phyloP scores from a whole-genome alignment of 2,888 invertebrate species.

The Drosophila borealis region DNA sequence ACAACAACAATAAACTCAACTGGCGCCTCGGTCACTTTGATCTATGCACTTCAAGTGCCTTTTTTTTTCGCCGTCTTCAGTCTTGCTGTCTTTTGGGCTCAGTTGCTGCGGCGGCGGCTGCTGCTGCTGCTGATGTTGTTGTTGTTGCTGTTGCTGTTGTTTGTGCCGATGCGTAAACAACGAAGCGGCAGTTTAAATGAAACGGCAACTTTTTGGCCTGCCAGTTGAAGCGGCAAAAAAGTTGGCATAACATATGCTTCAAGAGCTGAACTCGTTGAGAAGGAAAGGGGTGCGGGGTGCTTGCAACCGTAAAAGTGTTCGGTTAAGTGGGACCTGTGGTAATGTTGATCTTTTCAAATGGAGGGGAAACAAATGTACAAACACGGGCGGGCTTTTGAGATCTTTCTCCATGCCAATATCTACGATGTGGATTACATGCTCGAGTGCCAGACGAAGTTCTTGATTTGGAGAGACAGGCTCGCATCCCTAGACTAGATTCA shows the following conservation, averaged over 20 bases:
- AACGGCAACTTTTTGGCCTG: conserved; percentile 72
- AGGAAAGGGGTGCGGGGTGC: not conserved
- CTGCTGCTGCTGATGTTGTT: conserved; percentile 37
- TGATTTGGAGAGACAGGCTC: too few species aligned
- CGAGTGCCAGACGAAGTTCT: not conserved
- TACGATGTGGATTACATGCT: conserved; percentile 1
- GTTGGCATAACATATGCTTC: conserved; percentile 63
- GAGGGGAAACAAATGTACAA: conserved; percentile 3
- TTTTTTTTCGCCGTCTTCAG: conserved; percentile 18
- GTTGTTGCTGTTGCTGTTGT: conserved; percentile 44
- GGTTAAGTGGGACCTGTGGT: conserved; percentile 38
- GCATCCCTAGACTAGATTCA: too few species aligned
- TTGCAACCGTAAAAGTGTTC: conserved; percentile 57
- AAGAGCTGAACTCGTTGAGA: conserved; percentile 1
- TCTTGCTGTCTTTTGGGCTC: conserved; percentile 24
- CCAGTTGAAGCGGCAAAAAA: conserved; percentile 60
- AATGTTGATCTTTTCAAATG: conserved; percentile 37
- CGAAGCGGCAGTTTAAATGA: conserved; percentile 73
- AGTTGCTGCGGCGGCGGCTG: conserved; percentile 18
- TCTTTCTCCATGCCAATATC: conserved; percentile 4
- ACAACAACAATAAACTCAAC: conserved; percentile 40
- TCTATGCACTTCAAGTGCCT: conserved; percentile 76
- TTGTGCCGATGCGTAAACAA: conserved; percentile 75
- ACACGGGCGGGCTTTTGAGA: conserved; percentile 16
- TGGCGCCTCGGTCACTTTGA: conserved; percentile 77